Percentiles rank a stretch among this genome's conserved stretches.
phyloP scores from a whole-genome alignment of 2,888 invertebrate genomes.

The Gari tellinella region DNA sequence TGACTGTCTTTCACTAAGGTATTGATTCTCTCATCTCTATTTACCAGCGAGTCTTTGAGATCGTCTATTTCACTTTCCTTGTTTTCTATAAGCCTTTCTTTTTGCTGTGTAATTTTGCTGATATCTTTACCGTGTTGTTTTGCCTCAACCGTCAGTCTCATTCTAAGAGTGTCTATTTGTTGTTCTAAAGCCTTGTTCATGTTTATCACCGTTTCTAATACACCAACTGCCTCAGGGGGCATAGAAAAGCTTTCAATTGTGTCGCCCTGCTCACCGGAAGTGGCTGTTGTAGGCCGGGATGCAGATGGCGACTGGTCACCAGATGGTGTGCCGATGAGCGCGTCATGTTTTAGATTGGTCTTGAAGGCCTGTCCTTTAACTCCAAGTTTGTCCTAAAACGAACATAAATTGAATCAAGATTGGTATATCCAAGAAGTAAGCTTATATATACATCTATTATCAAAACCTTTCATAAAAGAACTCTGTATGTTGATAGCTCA shows the following conservation, averaged over 20 bases:
- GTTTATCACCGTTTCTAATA: slow-evolving; percentile 70
- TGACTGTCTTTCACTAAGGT: slow-evolving; percentile 57
- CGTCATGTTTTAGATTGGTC: slow-evolving; percentile 44
- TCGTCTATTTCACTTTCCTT: slow-evolving; percentile 72
- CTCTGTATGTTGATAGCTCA: too few species aligned
- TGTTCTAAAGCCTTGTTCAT: slow-evolving; percentile 69
- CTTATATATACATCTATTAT: too few species aligned
- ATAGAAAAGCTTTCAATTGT: slow-evolving; percentile 62
- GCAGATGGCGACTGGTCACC: slow-evolving; percentile 47
- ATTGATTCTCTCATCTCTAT: slow-evolving; percentile 66
- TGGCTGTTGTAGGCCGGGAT: slow-evolving; percentile 61
- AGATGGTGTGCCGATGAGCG: slow-evolving; percentile 35
- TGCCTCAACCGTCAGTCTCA: slow-evolving; percentile 71
- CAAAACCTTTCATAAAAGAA: too few species aligned
- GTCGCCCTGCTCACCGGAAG: slow-evolving; percentile 47
- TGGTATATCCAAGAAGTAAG: neutral
- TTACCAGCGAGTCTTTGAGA: slow-evolving; percentile 66
- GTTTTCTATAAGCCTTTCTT: slow-evolving; percentile 57
- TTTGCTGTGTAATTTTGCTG: slow-evolving; percentile 62
- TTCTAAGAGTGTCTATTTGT: slow-evolving; percentile 71
- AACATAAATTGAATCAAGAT: neutral
- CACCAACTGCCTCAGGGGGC: slow-evolving; percentile 65
- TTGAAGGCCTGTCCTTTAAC: slow-evolving; percentile 67
- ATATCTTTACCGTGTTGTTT: slow-evolving; percentile 69
- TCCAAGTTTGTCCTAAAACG: slow-evolving; percentile 62